Evolutionary conservation across 2,797 vertebrate genomes (phyloP), one percentile per base, ranked within the genome.

Genomic region (Acanthurus lineatus): DNA sequence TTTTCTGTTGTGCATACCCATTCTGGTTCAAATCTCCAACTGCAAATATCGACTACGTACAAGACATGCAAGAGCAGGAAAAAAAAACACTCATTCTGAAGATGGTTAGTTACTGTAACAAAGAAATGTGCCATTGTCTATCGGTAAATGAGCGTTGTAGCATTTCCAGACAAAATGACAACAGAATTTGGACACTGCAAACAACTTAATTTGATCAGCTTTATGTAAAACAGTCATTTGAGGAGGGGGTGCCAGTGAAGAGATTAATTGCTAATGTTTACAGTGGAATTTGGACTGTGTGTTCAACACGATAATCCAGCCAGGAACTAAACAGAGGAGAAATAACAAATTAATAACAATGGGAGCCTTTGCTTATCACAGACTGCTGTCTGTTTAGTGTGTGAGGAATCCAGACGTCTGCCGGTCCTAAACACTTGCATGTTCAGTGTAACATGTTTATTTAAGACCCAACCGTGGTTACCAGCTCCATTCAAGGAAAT

Each of bases 191-290:
- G 75, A 81, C 86, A 92, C 54, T 56, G 88, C 92, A 93, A 94
- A 95, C 93, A 95, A 91, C 93, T 94, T 94, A 82, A 95, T 96
- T 95, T 94, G 93, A 95, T 93, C 93, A 92, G 93, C 93, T 94
- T 92, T 94, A 94, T 95, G 93, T 92, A 92, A 94, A 95, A 89
- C 88, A 90, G 89, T 71, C 87, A 84, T 85, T 88, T 63, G 45
- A 65, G 63, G 74, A n/a, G 65, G 75, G 1, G 66, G 25, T 69
- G 71, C 12, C 7, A 8, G 85, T 56, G 82, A 73, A 88, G 81
- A 91, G 92, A 95, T 94, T 94, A 94, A 94, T 94, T 93, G 94
- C 86, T 92, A 95, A 95, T 96, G 94, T 95, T 96, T 95, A 94
- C 93, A 86, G 86, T 93, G 91, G 93, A 95, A 94, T 95, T 96